Conservation (phyloP, 1,140 invertebrate genomes). For the Cotesia glomerata region DNA sequence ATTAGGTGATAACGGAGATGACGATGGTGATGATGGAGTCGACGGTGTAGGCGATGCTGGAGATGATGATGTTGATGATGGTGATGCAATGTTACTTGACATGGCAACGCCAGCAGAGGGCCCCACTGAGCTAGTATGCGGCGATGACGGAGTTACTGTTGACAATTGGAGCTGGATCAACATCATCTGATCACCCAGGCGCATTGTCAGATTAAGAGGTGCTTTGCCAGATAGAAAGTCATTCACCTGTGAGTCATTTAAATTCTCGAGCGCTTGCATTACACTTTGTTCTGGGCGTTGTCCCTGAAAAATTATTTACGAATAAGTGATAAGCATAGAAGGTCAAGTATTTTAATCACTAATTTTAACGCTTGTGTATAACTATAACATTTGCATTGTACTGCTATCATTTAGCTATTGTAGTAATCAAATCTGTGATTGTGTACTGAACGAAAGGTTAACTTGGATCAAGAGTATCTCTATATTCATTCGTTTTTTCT, state of each 20-base stretch:
- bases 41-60: slow-evolving; percentile 19
- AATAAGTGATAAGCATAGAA: not conserved
- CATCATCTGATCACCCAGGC: slow-evolving; percentile 96
- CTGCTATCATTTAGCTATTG: too few species aligned
- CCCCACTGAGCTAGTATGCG: slow-evolving; percentile 29
- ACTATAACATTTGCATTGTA: not conserved
- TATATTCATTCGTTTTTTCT: too few species aligned
- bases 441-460: too few species aligned
- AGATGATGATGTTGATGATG: slow-evolving; percentile 1
- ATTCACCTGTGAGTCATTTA: slow-evolving; percentile 91
- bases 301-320: slow-evolving; percentile 70
- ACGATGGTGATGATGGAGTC: slow-evolving; percentile 16
- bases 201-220: slow-evolving; percentile 92
- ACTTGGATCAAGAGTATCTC: too few species aligned
- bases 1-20: slow-evolving; percentile 10
- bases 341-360: not conserved
- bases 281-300: slow-evolving; percentile 91
- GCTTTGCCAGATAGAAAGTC: slow-evolving; percentile 93
- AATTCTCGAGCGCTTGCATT: slow-evolving; percentile 91
- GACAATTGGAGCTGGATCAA: slow-evolving; percentile 92
- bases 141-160: slow-evolving; percentile 70
- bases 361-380: not conserved
- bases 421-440: too few species aligned
- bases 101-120: slow-evolving; percentile 11
- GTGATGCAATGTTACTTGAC: slow-evolving; percentile 8